Evolutionary conservation across 1,140 invertebrate species (phyloP).

Genomic region (Heliconius melpomene): DNA sequence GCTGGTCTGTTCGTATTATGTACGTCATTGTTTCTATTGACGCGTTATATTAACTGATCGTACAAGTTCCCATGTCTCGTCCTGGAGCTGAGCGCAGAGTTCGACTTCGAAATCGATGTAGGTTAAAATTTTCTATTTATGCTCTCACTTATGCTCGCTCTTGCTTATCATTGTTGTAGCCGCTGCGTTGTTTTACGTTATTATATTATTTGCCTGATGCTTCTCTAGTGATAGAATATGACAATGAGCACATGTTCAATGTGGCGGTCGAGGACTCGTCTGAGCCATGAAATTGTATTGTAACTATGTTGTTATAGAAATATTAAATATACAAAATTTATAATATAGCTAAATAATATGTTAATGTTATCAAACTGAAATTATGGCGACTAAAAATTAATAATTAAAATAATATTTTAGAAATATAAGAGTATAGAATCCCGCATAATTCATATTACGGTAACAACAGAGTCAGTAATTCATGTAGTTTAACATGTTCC

Average conservation of each 20-base stretch:
- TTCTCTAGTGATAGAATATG: not conserved
- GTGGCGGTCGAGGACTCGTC: not conserved
- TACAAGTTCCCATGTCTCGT: conserved; percentile 23
- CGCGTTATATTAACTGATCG: conserved; percentile 10
- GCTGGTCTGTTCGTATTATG: conserved; percentile 23
- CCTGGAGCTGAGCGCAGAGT: conserved; percentile 27
- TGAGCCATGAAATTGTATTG: not conserved
- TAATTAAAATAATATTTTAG: no score
- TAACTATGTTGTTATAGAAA: no score
- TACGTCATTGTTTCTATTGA: conserved; percentile 22
- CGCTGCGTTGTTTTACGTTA: not conserved
- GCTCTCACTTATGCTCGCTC: conserved; percentile 14
- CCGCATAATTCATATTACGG: not conserved
- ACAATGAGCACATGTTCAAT: conserved; percentile 4
- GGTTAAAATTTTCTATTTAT: conserved; percentile 32
- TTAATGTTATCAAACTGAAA: no score
- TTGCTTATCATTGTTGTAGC: conserved; percentile 15
- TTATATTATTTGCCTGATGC: conserved; percentile 12
- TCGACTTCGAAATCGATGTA: conserved; percentile 24
- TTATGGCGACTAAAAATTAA: no score
- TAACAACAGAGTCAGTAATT: not conserved
- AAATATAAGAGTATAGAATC: no score
- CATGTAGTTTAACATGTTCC: not conserved
- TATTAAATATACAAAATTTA: no score
- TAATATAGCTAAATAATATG: no score